Conservation (phyloP, 2,113 vertebrate species). For the Ophthalmotilapia sp. region DNA sequence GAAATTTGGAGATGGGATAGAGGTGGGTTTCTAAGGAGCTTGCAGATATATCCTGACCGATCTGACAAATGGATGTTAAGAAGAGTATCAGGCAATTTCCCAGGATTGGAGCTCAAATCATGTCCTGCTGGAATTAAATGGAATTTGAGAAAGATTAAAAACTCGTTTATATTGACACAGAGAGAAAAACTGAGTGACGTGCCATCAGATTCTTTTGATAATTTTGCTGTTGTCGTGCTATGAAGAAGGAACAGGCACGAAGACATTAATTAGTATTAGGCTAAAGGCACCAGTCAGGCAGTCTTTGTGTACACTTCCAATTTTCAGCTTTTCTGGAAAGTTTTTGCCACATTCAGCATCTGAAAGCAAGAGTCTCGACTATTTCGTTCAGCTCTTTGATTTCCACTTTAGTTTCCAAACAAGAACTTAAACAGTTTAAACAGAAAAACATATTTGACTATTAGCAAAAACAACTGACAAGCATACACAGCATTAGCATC, state of each 20-base stretch:
- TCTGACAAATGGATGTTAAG: background rate
- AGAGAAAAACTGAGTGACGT: background rate
- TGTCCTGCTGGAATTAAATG: background rate
- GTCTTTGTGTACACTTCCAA: background rate
- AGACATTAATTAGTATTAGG: background rate
- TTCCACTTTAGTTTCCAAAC: background rate
- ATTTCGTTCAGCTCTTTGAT: background rate
- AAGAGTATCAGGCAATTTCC: background rate
- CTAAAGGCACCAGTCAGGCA: background rate
- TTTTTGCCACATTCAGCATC: background rate
- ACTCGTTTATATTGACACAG: background rate
- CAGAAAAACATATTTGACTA: background rate
- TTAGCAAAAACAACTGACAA: background rate
- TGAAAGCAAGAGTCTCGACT: background rate
- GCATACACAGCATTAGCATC: background rate
- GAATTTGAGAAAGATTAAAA: background rate
- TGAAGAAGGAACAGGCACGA: background rate
- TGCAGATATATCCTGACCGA: background rate
- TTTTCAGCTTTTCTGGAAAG: background rate
- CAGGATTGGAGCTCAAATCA: background rate
- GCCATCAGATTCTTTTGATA: background rate
- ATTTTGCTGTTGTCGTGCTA: background rate
- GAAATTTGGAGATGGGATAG: background rate
- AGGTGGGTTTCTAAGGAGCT: background rate
- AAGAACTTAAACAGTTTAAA: background rate